Base-by-base conservation (phyloP, 2,888 invertebrate genomes). In the Seladonia tumulorum region DNA sequence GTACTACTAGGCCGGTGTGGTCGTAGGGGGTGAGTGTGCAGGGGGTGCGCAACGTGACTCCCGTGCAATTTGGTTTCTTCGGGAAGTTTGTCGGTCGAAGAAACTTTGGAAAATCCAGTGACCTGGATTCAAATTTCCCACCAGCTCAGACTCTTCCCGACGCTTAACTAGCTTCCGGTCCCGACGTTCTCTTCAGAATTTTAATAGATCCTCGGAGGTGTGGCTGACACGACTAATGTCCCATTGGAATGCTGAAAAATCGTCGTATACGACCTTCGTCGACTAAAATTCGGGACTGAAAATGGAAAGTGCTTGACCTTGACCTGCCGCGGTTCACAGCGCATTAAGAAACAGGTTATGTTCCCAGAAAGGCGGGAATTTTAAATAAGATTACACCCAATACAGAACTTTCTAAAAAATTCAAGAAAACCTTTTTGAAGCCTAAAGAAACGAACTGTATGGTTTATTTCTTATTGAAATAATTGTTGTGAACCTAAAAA, bases 101-200 rank as follows among this genome's bases (percentile, higher is more conserved):
- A n/a, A 74, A 83, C 73, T 78, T 78, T 14, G 82, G 49, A 78
- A 78, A 74, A 78, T 84, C 71, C 29, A 76, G 45, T 76, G 77
- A 71, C 53, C 70, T 83, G 60, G 70, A 83, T 83, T 83, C 71
- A 71, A 83, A 83, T 83, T 84, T 74, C 35, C 45, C 35, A 16
- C 4, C 49, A 25, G 35, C 39, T 29, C 60, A 4, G 7, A 3
- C 16, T 39, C 66, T 25, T 42, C 45, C 45, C 35, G 10, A 53
- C 82, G 78, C 83, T 84, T 83, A 75, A 83, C 77, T 71, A 84
- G 82, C 84, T 84, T 78, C 45, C 4, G n/a, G 60, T 42, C 14
- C 4, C 60, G 16, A 29, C 75, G 8, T 18, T 68, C 14, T 39
- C 71, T 45, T 66, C 68, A 22, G 78, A 83, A 84, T 83, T 75